These are phyloP conservation scores for Cyphomyrmex costatus DNA, from an alignment of 1,140 invertebrate genomes.

Conservation along the genomic window DNA sequence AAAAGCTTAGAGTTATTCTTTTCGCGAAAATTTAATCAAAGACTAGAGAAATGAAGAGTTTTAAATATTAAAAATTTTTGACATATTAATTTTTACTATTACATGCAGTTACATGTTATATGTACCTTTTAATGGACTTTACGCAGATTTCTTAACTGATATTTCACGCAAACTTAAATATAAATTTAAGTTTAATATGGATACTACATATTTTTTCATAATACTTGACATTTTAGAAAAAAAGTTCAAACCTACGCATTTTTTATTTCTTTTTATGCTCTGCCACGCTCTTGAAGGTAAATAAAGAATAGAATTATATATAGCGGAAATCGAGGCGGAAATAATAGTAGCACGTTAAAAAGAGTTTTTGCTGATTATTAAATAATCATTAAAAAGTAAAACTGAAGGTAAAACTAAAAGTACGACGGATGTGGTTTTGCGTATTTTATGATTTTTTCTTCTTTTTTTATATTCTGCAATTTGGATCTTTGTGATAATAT, in stretches of 20 bases:
- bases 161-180: neutral
- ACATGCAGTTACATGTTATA: neutral
- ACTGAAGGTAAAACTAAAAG: no score
- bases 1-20: neutral
- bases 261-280: no score
- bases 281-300: no score
- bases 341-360: no score
- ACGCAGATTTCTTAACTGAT: no score
- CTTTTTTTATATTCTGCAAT: neutral
- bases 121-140: no score
- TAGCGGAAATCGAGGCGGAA: no score
- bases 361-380: no score
- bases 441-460: neutral
- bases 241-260: neutral
- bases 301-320: no score
- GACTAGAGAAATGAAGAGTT: neutral
- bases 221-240: neutral
- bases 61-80: neutral
- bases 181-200: neutral
- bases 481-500: neutral
- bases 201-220: neutral
- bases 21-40: neutral
- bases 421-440: neutral
- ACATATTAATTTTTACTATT: neutral
- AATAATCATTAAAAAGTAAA: no score